These are phyloP conservation scores for Cephus nigrinus DNA, from an alignment of 2,888 invertebrate genomes.

Conservation along the genomic window DNA sequence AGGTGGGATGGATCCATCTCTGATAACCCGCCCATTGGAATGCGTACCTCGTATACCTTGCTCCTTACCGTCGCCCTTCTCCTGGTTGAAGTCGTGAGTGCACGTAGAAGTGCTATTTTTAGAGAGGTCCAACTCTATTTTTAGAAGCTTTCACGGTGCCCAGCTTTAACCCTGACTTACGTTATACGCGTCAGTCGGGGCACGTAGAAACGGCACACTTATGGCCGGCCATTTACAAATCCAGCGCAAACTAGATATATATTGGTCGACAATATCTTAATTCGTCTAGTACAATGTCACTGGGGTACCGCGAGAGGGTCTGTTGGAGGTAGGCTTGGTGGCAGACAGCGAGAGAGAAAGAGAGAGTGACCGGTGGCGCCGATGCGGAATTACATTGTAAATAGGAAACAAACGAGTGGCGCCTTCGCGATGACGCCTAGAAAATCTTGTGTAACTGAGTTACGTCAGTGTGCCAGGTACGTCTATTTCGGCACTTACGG, in stretches of 20 bases:
- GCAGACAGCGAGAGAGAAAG: background rate
- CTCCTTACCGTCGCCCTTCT: constrained; percentile 20
- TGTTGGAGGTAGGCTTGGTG: background rate
- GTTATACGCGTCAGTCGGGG: constrained; percentile 41
- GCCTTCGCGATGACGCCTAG: background rate
- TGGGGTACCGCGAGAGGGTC: background rate
- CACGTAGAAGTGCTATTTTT: constrained; percentile 54
- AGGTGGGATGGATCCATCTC: constrained; percentile 62
- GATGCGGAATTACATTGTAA: background rate
- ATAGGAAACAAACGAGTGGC: background rate
- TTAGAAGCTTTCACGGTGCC: constrained; percentile 60
- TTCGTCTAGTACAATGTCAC: background rate
- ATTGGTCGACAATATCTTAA: background rate
- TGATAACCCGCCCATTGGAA: constrained; percentile 64
- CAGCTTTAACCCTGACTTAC: constrained; percentile 64
- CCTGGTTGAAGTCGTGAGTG: constrained; percentile 15
- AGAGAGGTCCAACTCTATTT: constrained; percentile 62
- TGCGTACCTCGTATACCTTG: constrained; percentile 59
- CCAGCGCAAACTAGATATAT: background rate
- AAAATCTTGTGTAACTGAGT: constrained; percentile 3
- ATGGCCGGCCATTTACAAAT: background rate
- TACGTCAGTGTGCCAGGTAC: background rate
- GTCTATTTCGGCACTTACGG: constrained; percentile 10
- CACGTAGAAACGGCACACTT: constrained; percentile 18
- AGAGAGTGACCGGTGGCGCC: background rate